Conservation (phyloP, 2,797 vertebrate species). For the Gymnopithys bicolor region DNA sequence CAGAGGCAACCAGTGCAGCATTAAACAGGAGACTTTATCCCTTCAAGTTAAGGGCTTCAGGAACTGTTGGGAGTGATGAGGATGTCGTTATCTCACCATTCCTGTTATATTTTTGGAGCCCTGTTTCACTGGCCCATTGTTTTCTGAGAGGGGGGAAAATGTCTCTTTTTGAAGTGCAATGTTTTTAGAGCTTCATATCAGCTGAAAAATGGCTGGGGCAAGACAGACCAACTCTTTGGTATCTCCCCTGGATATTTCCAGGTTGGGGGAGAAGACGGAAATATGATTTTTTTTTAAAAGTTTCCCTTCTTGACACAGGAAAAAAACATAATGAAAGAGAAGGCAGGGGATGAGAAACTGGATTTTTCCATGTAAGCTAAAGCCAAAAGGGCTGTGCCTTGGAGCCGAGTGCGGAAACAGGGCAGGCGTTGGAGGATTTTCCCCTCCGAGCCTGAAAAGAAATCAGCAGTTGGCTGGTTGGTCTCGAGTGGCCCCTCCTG, state of each 20-base stretch:
- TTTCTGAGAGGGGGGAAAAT: not conserved
- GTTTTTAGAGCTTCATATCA: slow-evolving; percentile 1
- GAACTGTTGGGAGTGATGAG: slow-evolving; percentile 3
- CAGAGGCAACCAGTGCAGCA: fast-evolving
- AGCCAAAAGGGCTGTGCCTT: slow-evolving; percentile 20
- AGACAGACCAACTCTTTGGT: not conserved
- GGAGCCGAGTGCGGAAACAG: slow-evolving; percentile 22
- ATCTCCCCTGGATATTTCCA: not conserved
- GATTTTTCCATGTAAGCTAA: slow-evolving; percentile 1
- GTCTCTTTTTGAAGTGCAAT: not conserved
- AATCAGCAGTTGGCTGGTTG: not conserved
- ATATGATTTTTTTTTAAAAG: not conserved
- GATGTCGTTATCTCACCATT: slow-evolving; percentile 51
- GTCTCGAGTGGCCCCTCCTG: not conserved
- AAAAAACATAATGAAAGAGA: not conserved
- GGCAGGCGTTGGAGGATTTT: slow-evolving; percentile 48
- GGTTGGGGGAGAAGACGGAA: not conserved
- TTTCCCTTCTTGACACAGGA: not conserved
- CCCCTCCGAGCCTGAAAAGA: slow-evolving; percentile 4
- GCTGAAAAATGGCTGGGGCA: not conserved
- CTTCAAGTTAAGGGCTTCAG: not conserved
- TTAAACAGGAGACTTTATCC: not conserved
- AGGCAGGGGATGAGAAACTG: not conserved
- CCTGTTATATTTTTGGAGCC: slow-evolving; percentile 24
- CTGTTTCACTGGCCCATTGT: slow-evolving; percentile 19